Evolutionary conservation across 1,140 invertebrate species (phyloP), one percentile per base, ranked within the genome.

Genomic region (Ips nitidus): DNA sequence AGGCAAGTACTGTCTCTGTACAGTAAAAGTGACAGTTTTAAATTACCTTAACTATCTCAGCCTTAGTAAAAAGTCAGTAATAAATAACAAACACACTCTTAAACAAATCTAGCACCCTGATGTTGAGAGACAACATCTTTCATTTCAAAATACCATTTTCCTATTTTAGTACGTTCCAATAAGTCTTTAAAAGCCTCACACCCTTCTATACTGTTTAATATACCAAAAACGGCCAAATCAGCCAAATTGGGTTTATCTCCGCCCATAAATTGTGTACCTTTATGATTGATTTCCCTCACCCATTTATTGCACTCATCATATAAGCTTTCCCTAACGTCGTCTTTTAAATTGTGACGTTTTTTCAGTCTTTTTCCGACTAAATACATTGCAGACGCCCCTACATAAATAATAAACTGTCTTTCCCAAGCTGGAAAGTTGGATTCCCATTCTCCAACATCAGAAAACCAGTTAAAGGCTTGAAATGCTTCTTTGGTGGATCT

Each of bases 361-460:
- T 98, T 97, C 7, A 99, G 81, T 57, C 89, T 83, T 80, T 97
- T 98, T 2, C 93, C 90, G 74, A 99, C 91, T 0, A 94, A 78
- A 87, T 90, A 98, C 98, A 99, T 99, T 1, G 92, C 95, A 37
- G 85, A 82, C 0, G 97, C 93, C 41, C 98, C 98, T 1, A 94
- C 88, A 80, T 98, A 97, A n/a, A 98, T 90, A 79, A 98, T 94
- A 40, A 97, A 76, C 38, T 86, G 81, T 75, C 92, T 85, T 81
- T 98, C 94, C 89, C 91, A 93, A 1, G 83, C 75, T 0, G 92
- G 88, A 80, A 99, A 99, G 73, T 92, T 87, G 63, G 92, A 86
- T 60, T 94, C 88, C 97, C 97, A 99, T 71, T 94, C 90, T 2
- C 97, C 97, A 43, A 91, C 90, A 74, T 92, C 80, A 6, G 94